Evolutionary conservation across 2,888 invertebrate genomes (phyloP), one percentile per base, ranked within the genome.

Genomic region (Tipula unca): DNA sequence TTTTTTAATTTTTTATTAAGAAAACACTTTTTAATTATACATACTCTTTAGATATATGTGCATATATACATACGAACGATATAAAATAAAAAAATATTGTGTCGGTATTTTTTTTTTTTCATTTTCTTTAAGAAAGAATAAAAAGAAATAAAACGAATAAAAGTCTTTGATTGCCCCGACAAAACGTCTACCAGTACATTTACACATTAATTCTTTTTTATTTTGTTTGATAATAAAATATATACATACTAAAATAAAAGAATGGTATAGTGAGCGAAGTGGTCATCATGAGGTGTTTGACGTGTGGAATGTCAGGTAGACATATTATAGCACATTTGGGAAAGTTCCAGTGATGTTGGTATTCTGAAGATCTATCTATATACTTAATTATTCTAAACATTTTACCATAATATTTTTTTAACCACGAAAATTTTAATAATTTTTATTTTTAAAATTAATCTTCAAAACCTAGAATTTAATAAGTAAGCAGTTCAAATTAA

Each of bases 41-140:
- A 83, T 83, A 83, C 29, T 35, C 35, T 32, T 83, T 48, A 48
- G n/a, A 48, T 83, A 83, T 32, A 83, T n/a, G n/a, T n/a, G n/a
- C n/a, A n/a, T n/a, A n/a, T n/a, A n/a, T n/a, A n/a, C n/a, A n/a
- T n/a, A 35, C 83, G 83, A 29, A 83, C 82, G 35, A 83, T n/a
- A 83, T 35, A 83, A 83, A 83, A 83, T n/a, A 32, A 32, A 82
- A 83, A 32, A 83, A 83, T 32, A 17, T 32, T 83, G 32, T 83
- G 83, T 83, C 83, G 83, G 83, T 83, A 83, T 83, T 32, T 83
- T 83, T 17, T 83, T 83, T 83, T 32, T 83, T 83, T 83, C 69
- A 69, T 69, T 69, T 69, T 69, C 69, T 69, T 69, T 25, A 69
- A 25, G 69, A 69, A 69, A 25, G 69, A 69, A 69, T 69, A 48